Percentiles rank a stretch among this genome's conserved stretches.
These are phyloP conservation scores for Megalopta genalis DNA, from an alignment of 1,140 invertebrate genomes.

Conservation along the genomic window DNA sequence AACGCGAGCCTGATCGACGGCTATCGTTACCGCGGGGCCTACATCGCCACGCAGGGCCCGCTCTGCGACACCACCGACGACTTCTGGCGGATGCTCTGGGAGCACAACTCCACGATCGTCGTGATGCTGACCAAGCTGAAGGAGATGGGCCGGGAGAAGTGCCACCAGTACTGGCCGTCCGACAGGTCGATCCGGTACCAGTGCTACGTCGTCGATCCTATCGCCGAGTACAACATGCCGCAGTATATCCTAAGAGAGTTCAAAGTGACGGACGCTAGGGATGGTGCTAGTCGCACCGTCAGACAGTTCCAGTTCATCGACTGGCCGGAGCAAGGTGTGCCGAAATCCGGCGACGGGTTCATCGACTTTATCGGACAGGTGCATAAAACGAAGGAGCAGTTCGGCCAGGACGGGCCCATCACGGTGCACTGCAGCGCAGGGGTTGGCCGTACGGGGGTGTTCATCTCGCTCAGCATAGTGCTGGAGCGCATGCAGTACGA, in stretches of 20 bases:
- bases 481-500: conserved; percentile 99
- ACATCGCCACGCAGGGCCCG: conserved; percentile 99
- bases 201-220: conserved; percentile 98
- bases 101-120: conserved; percentile 99
- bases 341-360: conserved; percentile 98
- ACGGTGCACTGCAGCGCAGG: conserved; percentile 99
- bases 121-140: conserved; percentile 99
- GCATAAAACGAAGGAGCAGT: conserved; percentile 99
- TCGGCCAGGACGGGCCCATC: conserved; percentile 99
- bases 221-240: conserved; percentile 99
- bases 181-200: conserved; percentile 97
- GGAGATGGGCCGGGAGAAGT: conserved; percentile 98
- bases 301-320: conserved; percentile 99
- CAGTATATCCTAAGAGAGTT: conserved; percentile 99
- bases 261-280: conserved; percentile 96
- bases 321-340: conserved; percentile 99
- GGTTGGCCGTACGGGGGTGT: conserved; percentile 98
- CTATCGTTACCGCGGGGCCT: conserved; percentile 94
- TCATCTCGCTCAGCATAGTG: conserved; percentile 98
- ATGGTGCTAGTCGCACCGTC: conserved; percentile 97
- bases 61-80: conserved; percentile 97
- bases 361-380: conserved; percentile 99
- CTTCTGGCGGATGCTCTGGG: conserved; percentile 99
- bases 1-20: conserved; percentile 99
- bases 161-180: conserved; percentile 99